Evolutionary conservation across 53 echinoderm and acorn worm genomes (phyloP), one percentile per base, ranked within the genome.

Genomic region (Patiria pectinifera): DNA sequence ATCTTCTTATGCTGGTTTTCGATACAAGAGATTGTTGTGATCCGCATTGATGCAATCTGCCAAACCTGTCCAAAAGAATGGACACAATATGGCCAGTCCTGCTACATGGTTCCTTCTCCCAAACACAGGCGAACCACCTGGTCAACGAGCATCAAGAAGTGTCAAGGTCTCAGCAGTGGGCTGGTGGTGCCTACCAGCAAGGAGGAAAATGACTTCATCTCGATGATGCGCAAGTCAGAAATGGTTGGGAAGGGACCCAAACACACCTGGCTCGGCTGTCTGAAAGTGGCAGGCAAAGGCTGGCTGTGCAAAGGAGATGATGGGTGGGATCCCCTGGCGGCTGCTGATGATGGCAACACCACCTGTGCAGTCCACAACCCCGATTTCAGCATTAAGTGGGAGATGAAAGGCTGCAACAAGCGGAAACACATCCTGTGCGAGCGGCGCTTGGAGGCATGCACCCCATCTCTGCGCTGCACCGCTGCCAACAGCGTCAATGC

Each of bases 181-280:
- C 59, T 79, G 89, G 62, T 61, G 26, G 79, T 89, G 61, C 60
- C 80, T 11, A 80, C 62, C 62, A 89, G 89, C 80, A 35, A 61
- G 62, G 80, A 80, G 62, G 89, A 89, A 61, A 89, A 89, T 62
- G 63, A 60, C 22, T 89, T 89, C 70, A 59, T 89, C 62, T 62
- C 79, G 53, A 21, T 0, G 6, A 23, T 82, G 23, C 82, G 82
- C 4, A 48, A 58, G 10, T 21, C 4, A 1, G 23, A 7, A 21
- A 6, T 45, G 15, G 82, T 5, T 19, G 59, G 10, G 9, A 53
- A 53, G 4, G n/a, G n/a, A n/a, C n/a, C n/a, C n/a, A 82, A 82
- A 59, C 2, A 82, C 23, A 82, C 14, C 82, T 82, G 82, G 82
- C 59, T 82, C 23, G 82, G 82, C 15, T 82, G 82, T 19, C 18